A percentile compares a stretch with the other conserved stretches of the same genome.
These are phyloP conservation scores for Pseudotriccus pelzelni DNA, from an alignment of 2,797 vertebrate species.

Conservation along the genomic window DNA sequence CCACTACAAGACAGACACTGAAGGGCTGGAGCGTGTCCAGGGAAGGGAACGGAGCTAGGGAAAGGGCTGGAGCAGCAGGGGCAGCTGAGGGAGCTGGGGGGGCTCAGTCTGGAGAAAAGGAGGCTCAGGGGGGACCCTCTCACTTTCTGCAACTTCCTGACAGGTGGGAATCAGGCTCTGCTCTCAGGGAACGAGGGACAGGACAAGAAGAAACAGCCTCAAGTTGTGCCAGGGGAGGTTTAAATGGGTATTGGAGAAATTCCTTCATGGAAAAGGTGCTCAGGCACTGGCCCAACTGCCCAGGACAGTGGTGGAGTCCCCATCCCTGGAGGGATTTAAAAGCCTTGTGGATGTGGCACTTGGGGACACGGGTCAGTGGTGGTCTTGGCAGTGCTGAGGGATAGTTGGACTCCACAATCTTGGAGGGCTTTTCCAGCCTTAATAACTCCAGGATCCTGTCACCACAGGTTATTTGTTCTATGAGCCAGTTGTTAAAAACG, in stretches of 20 bases:
- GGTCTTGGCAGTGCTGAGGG: background rate
- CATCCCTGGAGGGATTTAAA: background rate
- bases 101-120: background rate
- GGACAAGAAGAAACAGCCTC: background rate
- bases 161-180: background rate
- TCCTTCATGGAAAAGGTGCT: background rate
- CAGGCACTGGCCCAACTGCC: background rate
- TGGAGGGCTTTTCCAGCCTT: background rate
- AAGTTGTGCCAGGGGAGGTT: background rate
- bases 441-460: background rate
- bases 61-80: background rate
- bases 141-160: background rate
- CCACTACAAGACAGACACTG: background rate
- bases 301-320: background rate
- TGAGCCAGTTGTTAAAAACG: background rate
- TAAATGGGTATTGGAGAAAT: background rate
- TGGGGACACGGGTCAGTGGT: background rate
- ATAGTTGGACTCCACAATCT: background rate
- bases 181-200: background rate
- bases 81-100: background rate
- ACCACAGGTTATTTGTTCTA: background rate
- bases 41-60: background rate
- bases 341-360: accelerated
- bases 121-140: background rate
- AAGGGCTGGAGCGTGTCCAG: background rate